phyloP scores from a whole-genome alignment of 2,888 invertebrate genomes.

The Andricus quercusramuli region DNA sequence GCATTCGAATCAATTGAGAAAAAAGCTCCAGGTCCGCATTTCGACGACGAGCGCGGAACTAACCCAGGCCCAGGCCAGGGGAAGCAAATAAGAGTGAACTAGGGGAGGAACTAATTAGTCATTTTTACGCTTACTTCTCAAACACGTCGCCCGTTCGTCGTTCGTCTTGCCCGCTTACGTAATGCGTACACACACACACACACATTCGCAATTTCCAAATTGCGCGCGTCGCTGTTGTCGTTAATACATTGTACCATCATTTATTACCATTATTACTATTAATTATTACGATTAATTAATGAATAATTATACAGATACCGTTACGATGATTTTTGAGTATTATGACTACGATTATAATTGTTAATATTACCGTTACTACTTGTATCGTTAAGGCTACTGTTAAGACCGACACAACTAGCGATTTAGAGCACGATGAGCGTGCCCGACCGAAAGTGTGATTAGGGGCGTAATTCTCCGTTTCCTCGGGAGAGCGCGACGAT shows the following conservation, averaged over 20 bases:
- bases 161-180: slow-evolving; percentile 52
- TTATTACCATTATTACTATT: slow-evolving; percentile 60
- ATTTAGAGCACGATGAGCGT: slow-evolving; percentile 55
- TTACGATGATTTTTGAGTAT: slow-evolving; percentile 60
- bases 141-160: slow-evolving; percentile 47
- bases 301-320: slow-evolving; percentile 56
- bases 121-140: slow-evolving; percentile 39
- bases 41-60: slow-evolving; percentile 24
- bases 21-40: slow-evolving; percentile 14
- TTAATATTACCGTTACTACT: slow-evolving; percentile 68
- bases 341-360: slow-evolving; percentile 60
- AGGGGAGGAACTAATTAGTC: slow-evolving; percentile 24
- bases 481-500: slow-evolving; percentile 58
- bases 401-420: slow-evolving; percentile 66
- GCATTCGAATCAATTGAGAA: slow-evolving; percentile 42
- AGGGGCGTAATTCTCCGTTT: slow-evolving; percentile 55
- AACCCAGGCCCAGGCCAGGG: not conserved
- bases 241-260: slow-evolving; percentile 59
- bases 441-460: slow-evolving; percentile 51
- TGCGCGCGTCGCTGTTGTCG: slow-evolving; percentile 57
- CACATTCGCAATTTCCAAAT: slow-evolving; percentile 52
- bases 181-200: slow-evolving; percentile 48
- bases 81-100: slow-evolving; percentile 9
- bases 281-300: slow-evolving; percentile 56
- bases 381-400: slow-evolving; percentile 69